Base-by-base conservation (phyloP, 2,113 vertebrate species). In the Atrichornis clamosus region DNA sequence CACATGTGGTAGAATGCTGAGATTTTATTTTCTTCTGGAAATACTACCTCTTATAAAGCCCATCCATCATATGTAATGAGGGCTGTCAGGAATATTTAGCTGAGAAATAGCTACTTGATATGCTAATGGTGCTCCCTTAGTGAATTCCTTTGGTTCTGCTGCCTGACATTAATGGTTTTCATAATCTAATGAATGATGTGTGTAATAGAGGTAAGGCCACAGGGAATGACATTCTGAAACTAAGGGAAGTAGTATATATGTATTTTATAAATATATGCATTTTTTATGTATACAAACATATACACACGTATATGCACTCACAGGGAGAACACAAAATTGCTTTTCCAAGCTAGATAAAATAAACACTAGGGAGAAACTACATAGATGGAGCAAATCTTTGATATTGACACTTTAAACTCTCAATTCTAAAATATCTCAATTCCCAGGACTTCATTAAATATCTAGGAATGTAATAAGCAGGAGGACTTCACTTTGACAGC, bases 111-210 rank as follows among this genome's bases (percentile, higher is more conserved):
- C 98, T 98, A 98, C 98, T 99, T 99, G 98, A 98, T 99, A 99
- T 99, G 98, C 98, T 98, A 98, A 98, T 98, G 96, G 97, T 96
- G 95, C 97, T 97, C 96, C 98, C 98, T 98, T 94, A 96, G 98
- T 98, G 98, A 99, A 98, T 99, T 99, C 98, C 98, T 98, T 98
- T 98, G 98, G 98, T 98, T 98, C 97, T 98, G 98, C 97, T 98
- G 98, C 98, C 98, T 98, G 98, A 98, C 98, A 98, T 98, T 99
- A 99, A 99, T 99, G 98, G 98, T 98, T 98, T 98, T 98, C 97
- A 98, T 99, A 99, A 99, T 98, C 98, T 99, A 98, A 99, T 99
- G 98, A 99, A 98, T 98, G 98, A 98, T 99, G 98, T 98, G 98
- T 98, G 98, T 98, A 98, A 97, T 97, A 95, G 97, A 98, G 97